phyloP scores from a whole-genome alignment of 2,888 invertebrate genomes.

The Protonemura montana region DNA sequence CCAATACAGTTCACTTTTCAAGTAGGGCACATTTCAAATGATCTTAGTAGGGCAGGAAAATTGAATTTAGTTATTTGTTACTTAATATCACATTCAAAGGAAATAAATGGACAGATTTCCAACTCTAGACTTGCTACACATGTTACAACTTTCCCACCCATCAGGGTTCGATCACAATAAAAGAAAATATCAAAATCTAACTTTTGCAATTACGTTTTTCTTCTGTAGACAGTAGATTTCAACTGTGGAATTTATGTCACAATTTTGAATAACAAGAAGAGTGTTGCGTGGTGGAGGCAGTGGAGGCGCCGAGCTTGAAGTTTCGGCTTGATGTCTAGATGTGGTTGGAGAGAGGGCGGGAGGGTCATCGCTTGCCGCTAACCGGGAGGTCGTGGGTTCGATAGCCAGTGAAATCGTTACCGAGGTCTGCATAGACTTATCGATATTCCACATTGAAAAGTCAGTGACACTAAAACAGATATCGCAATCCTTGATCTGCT shows the following conservation, averaged over 20 bases:
- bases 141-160: too few relatives aligned
- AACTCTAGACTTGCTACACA: too few relatives aligned
- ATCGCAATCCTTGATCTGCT: neutral
- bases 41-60: conserved; percentile 25
- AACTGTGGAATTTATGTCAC: too few relatives aligned
- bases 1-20: conserved; percentile 16
- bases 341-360: too few relatives aligned
- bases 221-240: too few relatives aligned
- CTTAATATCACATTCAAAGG: too few relatives aligned
- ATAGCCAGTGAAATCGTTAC: neutral
- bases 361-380: neutral
- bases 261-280: too few relatives aligned
- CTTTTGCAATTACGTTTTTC: too few relatives aligned
- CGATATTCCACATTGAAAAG: neutral
- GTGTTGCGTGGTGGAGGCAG: neutral
- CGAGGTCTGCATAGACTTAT: neutral
- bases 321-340: too few relatives aligned
- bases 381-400: neutral
- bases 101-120: too few relatives aligned
- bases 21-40: neutral
- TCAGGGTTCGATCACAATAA: too few relatives aligned
- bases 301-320: neutral
- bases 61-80: neutral
- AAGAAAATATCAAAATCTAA: too few relatives aligned
- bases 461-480: neutral